Evolutionary conservation across 1,140 invertebrate genomes (phyloP).

Genomic region (Drosophila parabipectinata): DNA sequence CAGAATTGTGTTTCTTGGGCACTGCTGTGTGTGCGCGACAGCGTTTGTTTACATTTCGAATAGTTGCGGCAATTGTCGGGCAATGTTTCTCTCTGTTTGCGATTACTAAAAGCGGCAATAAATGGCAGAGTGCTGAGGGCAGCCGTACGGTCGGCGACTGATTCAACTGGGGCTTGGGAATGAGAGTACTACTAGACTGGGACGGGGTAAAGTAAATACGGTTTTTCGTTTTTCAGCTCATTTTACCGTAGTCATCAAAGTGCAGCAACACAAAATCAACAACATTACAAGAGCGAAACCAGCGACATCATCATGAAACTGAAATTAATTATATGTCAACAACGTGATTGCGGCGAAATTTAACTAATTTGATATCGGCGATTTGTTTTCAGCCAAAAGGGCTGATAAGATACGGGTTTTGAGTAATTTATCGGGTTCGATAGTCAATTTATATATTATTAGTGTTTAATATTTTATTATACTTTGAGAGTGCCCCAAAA

Average conservation of each 20-base stretch:
- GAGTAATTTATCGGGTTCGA: constrained; percentile 38
- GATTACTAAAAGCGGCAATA: constrained; percentile 45
- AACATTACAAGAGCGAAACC: constrained; percentile 23
- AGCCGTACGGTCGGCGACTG: constrained; percentile 9
- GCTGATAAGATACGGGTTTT: constrained; percentile 23
- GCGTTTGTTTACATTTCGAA: constrained; percentile 54
- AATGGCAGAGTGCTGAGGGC: constrained; percentile 51
- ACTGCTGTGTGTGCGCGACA: constrained; percentile 17
- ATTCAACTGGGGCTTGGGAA: constrained; percentile 16
- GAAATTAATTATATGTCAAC: constrained; percentile 64
- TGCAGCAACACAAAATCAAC: constrained; percentile 30
- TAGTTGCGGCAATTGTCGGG: constrained; percentile 45
- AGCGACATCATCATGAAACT: constrained; percentile 44
- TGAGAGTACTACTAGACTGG: constrained; percentile 4
- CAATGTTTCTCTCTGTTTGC: constrained; percentile 43
- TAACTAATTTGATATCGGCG: constrained; percentile 38
- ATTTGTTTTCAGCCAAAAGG: constrained; percentile 10
- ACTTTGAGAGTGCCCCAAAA: no score
- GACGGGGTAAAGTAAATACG: constrained; percentile 28
- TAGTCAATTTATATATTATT: constrained; percentile 10
- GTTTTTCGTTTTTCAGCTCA: constrained; percentile 38
- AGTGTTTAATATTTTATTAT: no score
- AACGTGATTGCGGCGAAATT: constrained; percentile 48
- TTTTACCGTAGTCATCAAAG: constrained; percentile 48
- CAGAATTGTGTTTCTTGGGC: constrained; percentile 17